A percentile compares a stretch with the other conserved stretches of the same genome.
Evolutionary conservation across 2,113 vertebrate species (phyloP).

Genomic region (Daboia siamensis): DNA sequence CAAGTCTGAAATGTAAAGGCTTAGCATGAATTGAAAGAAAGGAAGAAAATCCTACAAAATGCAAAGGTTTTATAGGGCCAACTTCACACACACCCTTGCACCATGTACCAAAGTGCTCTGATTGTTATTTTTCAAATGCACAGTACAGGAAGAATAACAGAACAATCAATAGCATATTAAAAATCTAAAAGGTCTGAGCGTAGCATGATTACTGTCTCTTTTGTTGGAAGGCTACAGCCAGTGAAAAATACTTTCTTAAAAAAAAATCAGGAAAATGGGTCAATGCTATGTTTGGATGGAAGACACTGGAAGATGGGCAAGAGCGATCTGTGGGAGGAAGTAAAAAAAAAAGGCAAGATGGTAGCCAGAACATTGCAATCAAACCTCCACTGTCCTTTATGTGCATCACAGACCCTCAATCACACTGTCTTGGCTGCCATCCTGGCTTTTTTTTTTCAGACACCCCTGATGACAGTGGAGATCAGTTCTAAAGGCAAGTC

Average conservation of each 20-base stretch:
- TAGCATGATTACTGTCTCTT: neutral
- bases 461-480: neutral
- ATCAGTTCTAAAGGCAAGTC: neutral
- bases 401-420: neutral
- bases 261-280: slow-evolving; percentile 20
- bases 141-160: neutral
- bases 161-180: neutral
- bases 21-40: accelerated
- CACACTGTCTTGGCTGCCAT: neutral
- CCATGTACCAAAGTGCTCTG: slow-evolving; percentile 30
- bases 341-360: neutral
- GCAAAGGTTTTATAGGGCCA: neutral
- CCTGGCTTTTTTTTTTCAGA: neutral
- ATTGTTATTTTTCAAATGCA: slow-evolving; percentile 19
- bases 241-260: slow-evolving; percentile 39
- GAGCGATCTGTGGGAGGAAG: neutral
- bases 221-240: neutral
- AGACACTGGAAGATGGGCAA: neutral
- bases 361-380: neutral
- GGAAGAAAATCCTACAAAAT: neutral
- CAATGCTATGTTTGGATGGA: neutral
- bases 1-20: neutral
- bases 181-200: neutral
- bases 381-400: neutral
- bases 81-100: neutral